These are phyloP conservation scores for Coregonus sp. DNA, from an alignment of 2,797 vertebrate species.

Conservation along the genomic window DNA sequence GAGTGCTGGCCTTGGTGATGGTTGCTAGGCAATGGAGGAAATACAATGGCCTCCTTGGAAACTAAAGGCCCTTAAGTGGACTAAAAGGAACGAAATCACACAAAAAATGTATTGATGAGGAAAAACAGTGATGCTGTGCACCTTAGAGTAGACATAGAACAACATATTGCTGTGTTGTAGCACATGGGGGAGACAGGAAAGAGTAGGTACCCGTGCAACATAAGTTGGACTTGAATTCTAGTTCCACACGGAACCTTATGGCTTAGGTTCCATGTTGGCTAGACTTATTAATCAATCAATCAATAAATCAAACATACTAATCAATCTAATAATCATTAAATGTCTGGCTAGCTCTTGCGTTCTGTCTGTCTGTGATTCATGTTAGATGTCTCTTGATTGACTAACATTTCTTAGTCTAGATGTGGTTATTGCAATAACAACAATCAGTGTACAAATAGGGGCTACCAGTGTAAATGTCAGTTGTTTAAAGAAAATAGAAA, in stretches of 20 bases:
- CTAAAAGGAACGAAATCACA: constrained; percentile 69
- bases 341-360: constrained; percentile 22
- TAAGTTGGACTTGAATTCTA: background rate
- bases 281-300: constrained; percentile 40
- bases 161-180: constrained; percentile 46
- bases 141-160: constrained; percentile 26
- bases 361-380: constrained; percentile 34
- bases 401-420: background rate
- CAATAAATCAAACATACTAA: constrained; percentile 47
- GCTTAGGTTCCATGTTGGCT: constrained; percentile 52
- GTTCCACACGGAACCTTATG: constrained; percentile 28
- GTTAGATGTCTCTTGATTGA: background rate
- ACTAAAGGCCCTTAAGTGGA: constrained; percentile 82
- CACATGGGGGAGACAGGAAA: constrained; percentile 21
- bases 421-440: background rate
- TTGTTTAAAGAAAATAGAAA: no score
- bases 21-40: constrained; percentile 83
- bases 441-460: background rate
- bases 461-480: background rate
- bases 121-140: constrained; percentile 63
- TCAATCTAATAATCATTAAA: constrained; percentile 56
- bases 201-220: constrained; percentile 9
- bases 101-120: constrained; percentile 54
- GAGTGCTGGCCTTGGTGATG: constrained; percentile 82
- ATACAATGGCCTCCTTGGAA: constrained; percentile 83